Base-by-base conservation (phyloP, 2,888 invertebrate genomes). In the Acanthacorydalis orientalis region DNA sequence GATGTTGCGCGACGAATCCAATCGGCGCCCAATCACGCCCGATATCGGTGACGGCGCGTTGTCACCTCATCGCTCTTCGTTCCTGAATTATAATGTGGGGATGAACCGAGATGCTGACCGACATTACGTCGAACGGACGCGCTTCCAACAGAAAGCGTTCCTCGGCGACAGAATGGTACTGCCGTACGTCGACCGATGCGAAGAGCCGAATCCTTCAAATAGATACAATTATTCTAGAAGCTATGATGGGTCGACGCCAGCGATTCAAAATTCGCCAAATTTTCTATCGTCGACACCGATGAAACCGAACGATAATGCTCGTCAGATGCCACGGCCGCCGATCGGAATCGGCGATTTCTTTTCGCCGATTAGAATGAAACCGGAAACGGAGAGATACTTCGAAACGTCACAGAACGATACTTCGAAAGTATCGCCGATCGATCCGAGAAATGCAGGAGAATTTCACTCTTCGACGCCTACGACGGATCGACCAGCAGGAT, bases 381-480 rank as follows among this genome's bases (percentile, higher is more conserved):
- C 39, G 3, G 53, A 44, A 48, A 38, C 47, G 51, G 51, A 41
- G 46, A 46, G 44, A 48, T 49, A 47, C 42, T 48, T 41, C 47
- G 50, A 8, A 41, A 51, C 47, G 33, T 46, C 23, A 41, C 47
- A 37, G 23, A 62, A 68, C 46, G 69, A 73, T 47, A 70, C 72
- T 1, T 65, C 74, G 12, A 73, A 67, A 61, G 74, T 80, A 60
- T 81, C 81, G 40, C 81, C 81, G 7, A 79, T 80, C 53, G 79
- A 79, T 62, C 79, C 80, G 4, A 65, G 78, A 51, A 71, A 69
- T 53, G 62, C 70, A 8, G 72, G 69, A 31, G 51, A 46, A 15
- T 80, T 82, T 55, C 74, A 78, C 60, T 77, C 81, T 31, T 82
- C 82, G 10, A 82, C 82, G 14, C 82, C 82, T 9, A 38, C 38